Base-by-base conservation (phyloP, 2,113 vertebrate species). In the Dasypus novemcinctus region DNA sequence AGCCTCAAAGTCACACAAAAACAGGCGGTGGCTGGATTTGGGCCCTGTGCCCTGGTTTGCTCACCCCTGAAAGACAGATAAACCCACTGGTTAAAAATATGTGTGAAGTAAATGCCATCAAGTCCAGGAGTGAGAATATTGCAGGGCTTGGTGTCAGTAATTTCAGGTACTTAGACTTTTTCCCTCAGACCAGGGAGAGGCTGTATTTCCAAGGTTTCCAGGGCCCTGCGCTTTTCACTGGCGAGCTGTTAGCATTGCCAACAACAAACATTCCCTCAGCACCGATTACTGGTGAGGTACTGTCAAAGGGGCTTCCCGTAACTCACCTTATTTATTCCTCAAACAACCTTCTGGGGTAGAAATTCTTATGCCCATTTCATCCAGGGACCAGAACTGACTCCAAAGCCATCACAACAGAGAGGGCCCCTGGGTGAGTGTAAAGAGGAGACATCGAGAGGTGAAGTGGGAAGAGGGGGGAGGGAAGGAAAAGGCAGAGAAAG, bases 281-380 rank as follows among this genome's bases (percentile, higher is more conserved):
- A 20, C 20, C 0, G 1, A 36, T 18, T 12, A n/a, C 0, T 0
- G 4, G 12, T 0, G 29, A 38, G 68, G 61, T 0, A 0, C 1
- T 14, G 18, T 21, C 14, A 15, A 0, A n/a, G 49, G 21, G 5
- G 17, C 11, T 49, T 43, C 46, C 1, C 2, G 0, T 14, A n/a
- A 29, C 1, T 4, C 11, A 10, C 43, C 27, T 83, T n/a, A 49
- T 41, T 81, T 72, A 27, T 18, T 33, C 63, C 68, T 76, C 68
- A 9, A 36, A 78, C 11, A 33, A 2, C 41, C 38, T 21, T 33
- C 2, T 0, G 4, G 0, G n/a, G 52, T 38, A 3, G 20, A 81
- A 63, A 69, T 68, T 25, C 63, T 46, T 2, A 15, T 0, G 13
- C 33, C 41, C 33, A 0, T 46, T 38, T 43, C 14, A 63, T 2